Evolutionary conservation across 2,888 invertebrate species (phyloP).

Genomic region (Cosmia pyralina): DNA sequence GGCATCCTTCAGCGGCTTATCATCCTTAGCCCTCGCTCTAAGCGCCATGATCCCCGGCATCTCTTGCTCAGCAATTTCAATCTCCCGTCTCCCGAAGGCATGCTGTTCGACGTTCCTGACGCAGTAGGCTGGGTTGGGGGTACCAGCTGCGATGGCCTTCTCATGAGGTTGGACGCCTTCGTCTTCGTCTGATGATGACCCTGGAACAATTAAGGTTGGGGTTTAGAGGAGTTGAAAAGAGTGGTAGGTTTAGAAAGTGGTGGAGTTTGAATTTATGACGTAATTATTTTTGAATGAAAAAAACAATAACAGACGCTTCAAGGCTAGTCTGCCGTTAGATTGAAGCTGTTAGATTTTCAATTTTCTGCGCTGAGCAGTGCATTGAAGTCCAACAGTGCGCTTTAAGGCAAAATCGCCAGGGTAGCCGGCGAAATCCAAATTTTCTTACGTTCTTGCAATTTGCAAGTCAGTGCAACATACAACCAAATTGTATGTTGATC

Average conservation of each 20-base stretch:
- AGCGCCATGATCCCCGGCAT: conserved; percentile 99
- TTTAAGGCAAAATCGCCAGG: too few species aligned
- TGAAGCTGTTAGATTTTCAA: too few species aligned
- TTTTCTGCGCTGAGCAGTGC: too few species aligned
- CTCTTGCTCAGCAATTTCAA: conserved; percentile 99
- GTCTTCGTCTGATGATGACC: conserved; percentile 98
- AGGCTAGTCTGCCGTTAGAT: too few species aligned
- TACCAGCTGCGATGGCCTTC: conserved; percentile 96
- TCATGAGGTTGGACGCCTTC: conserved; percentile 96
- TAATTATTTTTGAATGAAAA: too few species aligned
- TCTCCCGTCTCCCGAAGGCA: conserved; percentile 98
- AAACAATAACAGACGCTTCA: too few species aligned
- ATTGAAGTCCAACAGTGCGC: too few species aligned
- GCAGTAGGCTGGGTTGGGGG: conserved; percentile 97
- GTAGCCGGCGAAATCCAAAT: too few species aligned
- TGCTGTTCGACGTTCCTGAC: conserved; percentile 98
- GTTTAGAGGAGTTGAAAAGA: conserved; percentile 8
- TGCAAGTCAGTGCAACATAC: too few species aligned
- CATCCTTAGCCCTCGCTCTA: conserved; percentile 96
- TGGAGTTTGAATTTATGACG: too few species aligned
- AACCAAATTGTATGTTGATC: too few species aligned
- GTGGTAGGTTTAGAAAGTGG: background rate
- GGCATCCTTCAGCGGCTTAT: conserved; percentile 98
- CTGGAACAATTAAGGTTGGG: conserved; percentile 87
- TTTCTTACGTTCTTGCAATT: too few species aligned